phyloP scores from a whole-genome alignment of 2,797 vertebrate species.

The Iguana delicatissima region DNA sequence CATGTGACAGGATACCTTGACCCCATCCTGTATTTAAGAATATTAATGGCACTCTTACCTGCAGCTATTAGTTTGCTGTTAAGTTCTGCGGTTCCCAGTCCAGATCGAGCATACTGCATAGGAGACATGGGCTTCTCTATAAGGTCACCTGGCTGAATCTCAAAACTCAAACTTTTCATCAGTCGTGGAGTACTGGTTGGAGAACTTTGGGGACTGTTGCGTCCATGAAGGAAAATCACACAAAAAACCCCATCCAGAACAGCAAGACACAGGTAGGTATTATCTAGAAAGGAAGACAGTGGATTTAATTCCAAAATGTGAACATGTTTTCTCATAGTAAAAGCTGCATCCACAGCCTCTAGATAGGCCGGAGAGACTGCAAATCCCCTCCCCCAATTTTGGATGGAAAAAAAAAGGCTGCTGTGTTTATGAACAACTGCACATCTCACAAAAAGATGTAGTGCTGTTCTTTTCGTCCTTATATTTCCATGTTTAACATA shows the following conservation, averaged over 20 bases:
- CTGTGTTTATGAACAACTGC: neutral
- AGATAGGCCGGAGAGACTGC: rapidly evolving
- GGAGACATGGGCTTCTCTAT: constrained; percentile 91
- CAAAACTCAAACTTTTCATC: constrained; percentile 96
- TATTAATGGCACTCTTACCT: constrained; percentile 78
- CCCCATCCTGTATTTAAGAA: neutral
- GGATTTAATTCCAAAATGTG: neutral
- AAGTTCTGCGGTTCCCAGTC: constrained; percentile 91
- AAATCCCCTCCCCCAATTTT: neutral
- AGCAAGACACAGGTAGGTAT: constrained; percentile 96
- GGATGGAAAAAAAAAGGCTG: neutral
- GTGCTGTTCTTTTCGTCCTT: neutral
- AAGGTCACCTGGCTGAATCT: constrained; percentile 86
- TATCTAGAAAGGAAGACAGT: constrained; percentile 80
- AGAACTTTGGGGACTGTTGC: constrained; percentile 94
- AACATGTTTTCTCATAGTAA: neutral
- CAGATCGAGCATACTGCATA: constrained; percentile 97
- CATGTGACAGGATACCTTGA: neutral
- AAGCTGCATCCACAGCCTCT: neutral
- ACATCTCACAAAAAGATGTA: neutral
- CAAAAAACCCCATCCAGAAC: constrained; percentile 94
- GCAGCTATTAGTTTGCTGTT: constrained; percentile 91
- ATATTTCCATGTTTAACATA: neutral
- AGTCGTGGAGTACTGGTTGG: constrained; percentile 94
- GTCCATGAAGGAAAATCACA: constrained; percentile 97